Evolutionary conservation across 2,797 vertebrate species (phyloP), one percentile per base, ranked within the genome.

Genomic region (Orestias chungarensis): DNA sequence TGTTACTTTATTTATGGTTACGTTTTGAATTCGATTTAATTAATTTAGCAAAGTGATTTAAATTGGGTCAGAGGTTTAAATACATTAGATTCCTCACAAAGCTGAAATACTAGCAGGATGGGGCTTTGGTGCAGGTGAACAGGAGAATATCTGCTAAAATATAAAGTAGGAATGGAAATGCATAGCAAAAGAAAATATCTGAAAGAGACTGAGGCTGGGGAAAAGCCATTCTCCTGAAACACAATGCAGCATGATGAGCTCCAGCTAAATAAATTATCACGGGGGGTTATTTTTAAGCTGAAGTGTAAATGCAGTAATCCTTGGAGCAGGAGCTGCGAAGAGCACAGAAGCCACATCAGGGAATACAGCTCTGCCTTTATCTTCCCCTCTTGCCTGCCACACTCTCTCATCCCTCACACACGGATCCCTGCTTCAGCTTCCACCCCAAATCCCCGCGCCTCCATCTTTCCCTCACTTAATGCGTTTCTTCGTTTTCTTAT

Each of bases 281-380:
- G 7, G 81, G 76, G n/a, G 84, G 81, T 91, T 95, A 95, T 95
- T 95, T 94, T 94, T 95, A 93, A 92, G 89, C 86, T 88, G 86
- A 92, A 93, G 93, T 94, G 93, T 94, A 93, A 94, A 94, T 93
- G 93, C 90, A 84, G 91, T 93, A 93, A 94, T 94, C 93, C 92
- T 91, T 72, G 4, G 84, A 91, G 93, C 92, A 87, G 87, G 87
- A 90, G 89, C 90, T 75, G 87, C 68, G 74, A 91, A 89, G 71
- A 90, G 90, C 85, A 90, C 80, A 84, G 87, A 87, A 86, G 83
- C 83, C 84, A 89, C 92, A 89, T 90, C 82, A 78, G 92, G 91
- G 86, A 88, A 85, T 87, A 90, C 84, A 82, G 85, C 79, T 64
- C 79, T 85, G 81, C 74, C 87, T 87, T 89, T 86, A 86, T 90